phyloP scores from a whole-genome alignment of 2,113 vertebrate species.

The Mastomys coucha region DNA sequence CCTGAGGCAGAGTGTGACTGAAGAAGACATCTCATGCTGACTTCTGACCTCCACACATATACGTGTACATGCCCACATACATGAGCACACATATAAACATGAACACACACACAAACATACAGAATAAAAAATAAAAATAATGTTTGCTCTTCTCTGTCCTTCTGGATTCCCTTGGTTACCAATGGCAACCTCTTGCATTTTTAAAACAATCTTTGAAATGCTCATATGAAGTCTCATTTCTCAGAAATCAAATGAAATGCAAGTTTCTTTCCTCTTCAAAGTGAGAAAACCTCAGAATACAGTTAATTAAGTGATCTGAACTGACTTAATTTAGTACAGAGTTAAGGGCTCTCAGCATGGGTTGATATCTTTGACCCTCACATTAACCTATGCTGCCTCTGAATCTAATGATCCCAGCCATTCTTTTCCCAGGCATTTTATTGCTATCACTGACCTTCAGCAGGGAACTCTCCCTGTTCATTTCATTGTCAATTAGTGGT shows the following conservation, averaged over 20 bases:
- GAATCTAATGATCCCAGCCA: neutral
- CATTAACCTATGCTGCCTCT: neutral
- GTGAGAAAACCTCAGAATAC: constrained; percentile 62
- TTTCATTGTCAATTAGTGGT: neutral
- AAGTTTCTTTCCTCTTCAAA: constrained; percentile 46
- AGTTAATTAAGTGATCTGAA: constrained; percentile 68
- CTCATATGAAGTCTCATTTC: constrained; percentile 55
- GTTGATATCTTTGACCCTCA: neutral
- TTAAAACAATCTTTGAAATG: constrained; percentile 52
- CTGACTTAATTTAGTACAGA: constrained; percentile 63
- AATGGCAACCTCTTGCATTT: neutral
- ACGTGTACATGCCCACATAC: neutral
- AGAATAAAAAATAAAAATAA: neutral
- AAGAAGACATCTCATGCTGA: no score
- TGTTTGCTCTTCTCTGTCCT: neutral
- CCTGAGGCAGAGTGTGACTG: neutral
- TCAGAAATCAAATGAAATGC: constrained; percentile 66
- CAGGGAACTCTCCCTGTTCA: neutral
- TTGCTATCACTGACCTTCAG: neutral
- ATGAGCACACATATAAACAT: neutral
- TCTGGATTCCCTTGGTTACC: neutral
- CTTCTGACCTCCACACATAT: neutral
- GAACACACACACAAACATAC: neutral
- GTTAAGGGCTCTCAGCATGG: constrained; percentile 12
- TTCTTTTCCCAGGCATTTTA: neutral